phyloP scores from a whole-genome alignment of 2,797 vertebrate genomes.

The Alfaro cultratus region DNA sequence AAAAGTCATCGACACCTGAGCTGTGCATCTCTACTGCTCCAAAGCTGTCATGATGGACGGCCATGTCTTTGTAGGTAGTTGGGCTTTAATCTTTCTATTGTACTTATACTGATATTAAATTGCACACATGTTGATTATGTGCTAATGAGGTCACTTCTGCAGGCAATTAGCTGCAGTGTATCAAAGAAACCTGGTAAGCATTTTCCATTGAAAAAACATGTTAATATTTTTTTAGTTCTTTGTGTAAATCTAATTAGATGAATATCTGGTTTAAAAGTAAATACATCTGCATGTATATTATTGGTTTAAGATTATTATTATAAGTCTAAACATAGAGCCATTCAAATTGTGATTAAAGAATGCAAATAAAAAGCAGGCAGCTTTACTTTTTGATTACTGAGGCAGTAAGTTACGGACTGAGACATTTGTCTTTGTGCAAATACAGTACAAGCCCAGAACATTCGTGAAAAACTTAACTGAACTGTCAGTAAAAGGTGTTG shows the following conservation, averaged over 20 bases:
- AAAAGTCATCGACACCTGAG: not conserved
- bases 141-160: not conserved
- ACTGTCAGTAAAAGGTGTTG: not conserved
- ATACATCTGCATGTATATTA: not conserved
- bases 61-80: not conserved
- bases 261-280: not conserved
- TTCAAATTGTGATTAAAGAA: not conserved
- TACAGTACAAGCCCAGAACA: not conserved
- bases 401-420: not conserved
- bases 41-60: not conserved
- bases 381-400: not conserved
- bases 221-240: not conserved
- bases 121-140: not conserved
- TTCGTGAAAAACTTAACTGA: no score
- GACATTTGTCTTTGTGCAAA: not conserved
- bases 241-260: not conserved
- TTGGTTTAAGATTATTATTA: not conserved
- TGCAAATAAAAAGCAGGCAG: not conserved
- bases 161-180: not conserved
- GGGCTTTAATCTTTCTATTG: not conserved
- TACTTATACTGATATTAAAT: not conserved
- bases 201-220: not conserved
- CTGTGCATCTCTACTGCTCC: not conserved
- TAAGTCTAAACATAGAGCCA: not conserved
- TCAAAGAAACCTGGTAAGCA: not conserved